Evolutionary conservation across 2,888 invertebrate genomes (phyloP).

Genomic region (Altica lythri): DNA sequence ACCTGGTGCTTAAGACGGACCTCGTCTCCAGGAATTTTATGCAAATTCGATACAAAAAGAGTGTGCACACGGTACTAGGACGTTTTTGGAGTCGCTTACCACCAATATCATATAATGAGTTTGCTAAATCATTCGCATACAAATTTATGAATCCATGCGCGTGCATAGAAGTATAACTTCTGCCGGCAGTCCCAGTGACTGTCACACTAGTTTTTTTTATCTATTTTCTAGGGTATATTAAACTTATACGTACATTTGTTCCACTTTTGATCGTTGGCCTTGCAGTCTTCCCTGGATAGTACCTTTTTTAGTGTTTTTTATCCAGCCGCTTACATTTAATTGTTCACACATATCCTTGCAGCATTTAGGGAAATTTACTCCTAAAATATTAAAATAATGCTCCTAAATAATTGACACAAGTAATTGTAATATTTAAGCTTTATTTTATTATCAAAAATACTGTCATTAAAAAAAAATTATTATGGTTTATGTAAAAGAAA

Average conservation of each 20-base stretch:
- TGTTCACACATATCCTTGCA: conserved; percentile 79
- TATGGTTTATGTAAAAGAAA: not conserved
- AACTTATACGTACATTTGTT: conserved; percentile 75
- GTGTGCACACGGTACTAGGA: too few relatives aligned
- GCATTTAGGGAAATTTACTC: conserved; percentile 86
- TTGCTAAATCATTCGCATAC: too few relatives aligned
- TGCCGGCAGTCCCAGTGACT: too few relatives aligned
- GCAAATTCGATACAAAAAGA: too few relatives aligned
- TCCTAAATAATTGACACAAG: not conserved
- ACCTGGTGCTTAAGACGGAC: too few relatives aligned
- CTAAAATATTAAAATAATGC: conserved; percentile 57
- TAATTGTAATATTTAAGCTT: not conserved
- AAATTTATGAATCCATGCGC: too few relatives aligned
- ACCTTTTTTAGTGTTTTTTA: conserved; percentile 86
- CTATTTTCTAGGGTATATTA: not conserved
- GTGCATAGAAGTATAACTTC: too few relatives aligned
- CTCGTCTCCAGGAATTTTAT: too few relatives aligned
- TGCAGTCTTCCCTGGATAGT: conserved; percentile 90
- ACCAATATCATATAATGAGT: too few relatives aligned
- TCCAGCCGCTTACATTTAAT: conserved; percentile 84
- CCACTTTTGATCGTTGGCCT: conserved; percentile 75
- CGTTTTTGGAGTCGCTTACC: too few relatives aligned
- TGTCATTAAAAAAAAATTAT: not conserved
- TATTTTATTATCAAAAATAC: not conserved
- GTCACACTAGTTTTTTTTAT: not conserved